Evolutionary conservation across 2,888 invertebrate species (phyloP), one percentile per base, ranked within the genome.

Genomic region (Pherbina coryleti): DNA sequence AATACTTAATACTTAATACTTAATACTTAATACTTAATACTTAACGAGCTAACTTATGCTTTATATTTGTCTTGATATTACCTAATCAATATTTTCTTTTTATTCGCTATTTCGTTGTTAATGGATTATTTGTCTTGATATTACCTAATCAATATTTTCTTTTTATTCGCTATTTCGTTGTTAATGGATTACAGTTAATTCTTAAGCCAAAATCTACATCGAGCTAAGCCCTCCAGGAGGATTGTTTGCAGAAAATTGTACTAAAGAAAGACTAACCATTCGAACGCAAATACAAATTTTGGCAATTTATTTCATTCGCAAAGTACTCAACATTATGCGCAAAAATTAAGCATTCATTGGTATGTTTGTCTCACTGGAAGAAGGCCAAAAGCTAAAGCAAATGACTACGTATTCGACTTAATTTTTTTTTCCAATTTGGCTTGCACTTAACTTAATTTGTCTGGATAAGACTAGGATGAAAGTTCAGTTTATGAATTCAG

Each of bases 311-410:
- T 11, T 53, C 5, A 8, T 25, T 5, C 71, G 9, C 34, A 55
- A 31, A 31, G 34, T 31, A 17, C 34, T 55, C 55, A n/a, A 62
- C 60, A 62, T 60, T 73, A 51, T 73, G 73, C 44, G 49, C 62
- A 62, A 62, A 70, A 62, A 75, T 70, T 78, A 74, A 53, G 57
- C 75, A 75, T 60, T 78, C 69, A 78, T 78, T 44, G 60, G 44
- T 70, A 37, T 78, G 74, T 74, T 75, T 69, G 37, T 71, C n/a
- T 64, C 11, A 22, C 64, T 70, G 78, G 74, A 75, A 70, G 34
- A 53, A 31, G 62, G 78, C 78, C 78, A 78, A 74, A 53, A 37
- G 25, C 19, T 34, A 17, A 9, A 14, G 31, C 44, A 51, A 34
- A 25, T 7, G 17, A 49, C n/a, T 71, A 2, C 19, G 55, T 71